Conservation (phyloP, 2,797 vertebrate species). For the Glossophaga mutica region DNA sequence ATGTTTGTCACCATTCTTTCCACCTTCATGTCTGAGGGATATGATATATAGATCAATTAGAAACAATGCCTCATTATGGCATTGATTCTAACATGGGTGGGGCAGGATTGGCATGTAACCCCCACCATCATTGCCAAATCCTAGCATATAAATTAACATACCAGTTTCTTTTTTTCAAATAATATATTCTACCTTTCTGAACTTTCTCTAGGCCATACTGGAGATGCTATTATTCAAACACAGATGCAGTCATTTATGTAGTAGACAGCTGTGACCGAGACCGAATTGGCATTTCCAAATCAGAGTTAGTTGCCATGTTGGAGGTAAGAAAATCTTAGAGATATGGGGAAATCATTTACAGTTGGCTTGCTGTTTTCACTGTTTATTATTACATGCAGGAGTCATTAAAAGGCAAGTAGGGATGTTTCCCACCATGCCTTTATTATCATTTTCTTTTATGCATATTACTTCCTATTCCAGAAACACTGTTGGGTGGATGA, state of each 20-base stretch:
- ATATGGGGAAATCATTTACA: background rate
- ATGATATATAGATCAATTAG: background rate
- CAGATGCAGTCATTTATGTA: conserved; percentile 97
- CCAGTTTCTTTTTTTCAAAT: background rate
- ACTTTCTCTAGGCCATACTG: conserved; percentile 91
- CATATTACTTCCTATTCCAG: background rate
- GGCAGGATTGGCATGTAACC: background rate
- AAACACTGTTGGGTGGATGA: background rate
- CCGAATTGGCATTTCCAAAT: conserved; percentile 98
- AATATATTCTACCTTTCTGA: background rate
- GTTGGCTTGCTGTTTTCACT: background rate
- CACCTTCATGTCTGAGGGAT: background rate
- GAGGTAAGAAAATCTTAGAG: conserved; percentile 86
- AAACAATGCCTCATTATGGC: background rate
- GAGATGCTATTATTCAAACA: conserved; percentile 99
- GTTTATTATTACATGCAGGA: background rate
- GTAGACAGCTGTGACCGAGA: conserved; percentile 99
- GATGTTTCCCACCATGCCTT: background rate
- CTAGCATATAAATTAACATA: background rate
- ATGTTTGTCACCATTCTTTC: background rate
- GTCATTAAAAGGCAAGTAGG: conserved; percentile 2
- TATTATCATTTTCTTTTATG: conserved; percentile 1
- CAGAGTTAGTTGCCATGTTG: conserved; percentile 97
- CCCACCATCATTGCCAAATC: background rate
- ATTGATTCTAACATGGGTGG: background rate